Evolutionary conservation across 2,113 vertebrate genomes (phyloP).

Genomic region (Dunckerocampus dactyliophorus): DNA sequence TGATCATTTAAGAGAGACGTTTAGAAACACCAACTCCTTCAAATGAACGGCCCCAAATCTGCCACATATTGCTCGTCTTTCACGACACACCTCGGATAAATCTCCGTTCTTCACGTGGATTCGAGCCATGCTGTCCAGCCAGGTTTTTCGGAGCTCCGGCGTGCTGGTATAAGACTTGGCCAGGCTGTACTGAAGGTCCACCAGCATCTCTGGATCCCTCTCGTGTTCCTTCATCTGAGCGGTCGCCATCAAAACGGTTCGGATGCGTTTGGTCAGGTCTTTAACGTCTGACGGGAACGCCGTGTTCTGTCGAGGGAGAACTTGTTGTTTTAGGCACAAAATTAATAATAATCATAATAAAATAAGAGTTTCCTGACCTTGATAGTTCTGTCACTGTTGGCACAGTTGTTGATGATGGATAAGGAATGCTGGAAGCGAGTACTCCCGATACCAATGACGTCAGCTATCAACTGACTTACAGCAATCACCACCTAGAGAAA

Average conservation of each 20-base stretch:
- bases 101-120: slow-evolving; percentile 98
- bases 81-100: slow-evolving; percentile 83
- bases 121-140: slow-evolving; percentile 98
- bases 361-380: slow-evolving; percentile 75
- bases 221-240: slow-evolving; percentile 99
- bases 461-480: slow-evolving; percentile 96
- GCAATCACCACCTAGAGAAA: slow-evolving; percentile 90
- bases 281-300: slow-evolving; percentile 95
- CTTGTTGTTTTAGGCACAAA: not conserved
- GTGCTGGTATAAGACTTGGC: slow-evolving; percentile 98
- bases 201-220: slow-evolving; percentile 96
- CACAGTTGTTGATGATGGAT: slow-evolving; percentile 98
- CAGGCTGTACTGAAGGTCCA: slow-evolving; percentile 97
- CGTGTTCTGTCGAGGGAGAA: slow-evolving; percentile 77
- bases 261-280: slow-evolving; percentile 95
- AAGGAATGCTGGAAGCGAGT: slow-evolving; percentile 97
- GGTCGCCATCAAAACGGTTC: slow-evolving; percentile 95
- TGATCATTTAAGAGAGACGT: no score
- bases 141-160: slow-evolving; percentile 93
- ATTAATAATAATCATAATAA: not conserved
- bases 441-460: slow-evolving; percentile 95
- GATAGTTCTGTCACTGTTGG: slow-evolving; percentile 91
- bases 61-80: not conserved
- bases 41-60: not conserved
- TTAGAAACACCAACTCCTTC: no score